These are phyloP conservation scores for Meta bourneti DNA, from an alignment of 2,888 invertebrate genomes.

Conservation along the genomic window DNA sequence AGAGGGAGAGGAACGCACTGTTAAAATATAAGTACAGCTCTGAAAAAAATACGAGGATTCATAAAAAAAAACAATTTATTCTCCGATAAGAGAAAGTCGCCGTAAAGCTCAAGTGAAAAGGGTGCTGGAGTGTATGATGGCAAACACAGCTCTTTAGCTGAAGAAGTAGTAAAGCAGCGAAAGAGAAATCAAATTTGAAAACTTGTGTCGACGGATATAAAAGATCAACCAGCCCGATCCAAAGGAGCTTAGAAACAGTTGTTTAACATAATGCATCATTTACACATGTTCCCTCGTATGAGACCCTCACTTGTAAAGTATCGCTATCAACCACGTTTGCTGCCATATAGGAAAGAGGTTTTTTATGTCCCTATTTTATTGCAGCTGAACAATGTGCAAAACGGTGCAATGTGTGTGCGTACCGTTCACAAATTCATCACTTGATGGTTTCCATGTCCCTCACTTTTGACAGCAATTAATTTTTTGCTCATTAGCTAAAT, in stretches of 20 bases:
- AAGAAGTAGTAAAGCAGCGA: constrained; percentile 65
- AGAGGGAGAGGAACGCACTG: too few relatives aligned
- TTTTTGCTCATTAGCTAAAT: too few relatives aligned
- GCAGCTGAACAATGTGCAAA: too few relatives aligned
- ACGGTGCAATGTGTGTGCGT: too few relatives aligned
- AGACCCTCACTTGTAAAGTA: constrained; percentile 45
- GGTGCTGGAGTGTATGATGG: constrained; percentile 40
- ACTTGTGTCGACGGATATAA: constrained; percentile 74
- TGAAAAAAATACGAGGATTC: constrained; percentile 6
- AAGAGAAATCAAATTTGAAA: constrained; percentile 72
- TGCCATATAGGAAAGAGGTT: background rate
- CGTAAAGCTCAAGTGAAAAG: constrained; percentile 53
- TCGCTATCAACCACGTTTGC: constrained; percentile 41
- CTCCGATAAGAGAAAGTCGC: constrained; percentile 38
- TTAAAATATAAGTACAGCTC: background rate
- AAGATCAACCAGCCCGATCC: constrained; percentile 69
- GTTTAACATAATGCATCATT: constrained; percentile 76
- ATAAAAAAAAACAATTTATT: constrained; percentile 33
- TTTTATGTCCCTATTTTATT: too few relatives aligned
- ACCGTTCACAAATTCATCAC: too few relatives aligned
- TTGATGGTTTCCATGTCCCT: too few relatives aligned
- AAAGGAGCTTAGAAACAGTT: constrained; percentile 67
- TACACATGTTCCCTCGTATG: constrained; percentile 59
- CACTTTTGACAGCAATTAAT: too few relatives aligned
- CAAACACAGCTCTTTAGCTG: constrained; percentile 44